Evolutionary conservation across 2,888 invertebrate species (phyloP).

Genomic region (Tachina fera): DNA sequence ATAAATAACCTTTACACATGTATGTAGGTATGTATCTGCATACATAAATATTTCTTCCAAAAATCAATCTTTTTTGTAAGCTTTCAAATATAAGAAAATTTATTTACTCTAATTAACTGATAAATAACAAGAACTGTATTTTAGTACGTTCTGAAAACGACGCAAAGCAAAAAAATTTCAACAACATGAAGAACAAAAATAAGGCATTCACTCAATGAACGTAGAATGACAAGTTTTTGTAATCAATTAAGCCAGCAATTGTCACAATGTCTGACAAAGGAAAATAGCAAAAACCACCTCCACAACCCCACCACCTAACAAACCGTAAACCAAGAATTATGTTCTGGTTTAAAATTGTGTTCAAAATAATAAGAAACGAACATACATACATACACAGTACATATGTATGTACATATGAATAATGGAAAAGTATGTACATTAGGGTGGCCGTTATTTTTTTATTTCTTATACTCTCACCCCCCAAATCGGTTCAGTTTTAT

Average conservation of each 20-base stretch:
- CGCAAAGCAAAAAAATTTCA: not conserved
- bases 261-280: constrained; percentile 22
- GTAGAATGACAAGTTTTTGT: not conserved
- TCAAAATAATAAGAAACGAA: no score
- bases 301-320: not conserved
- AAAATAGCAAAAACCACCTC: not conserved
- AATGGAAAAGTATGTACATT: not conserved
- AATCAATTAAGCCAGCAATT: constrained; percentile 22
- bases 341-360: no score
- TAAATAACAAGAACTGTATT: not conserved
- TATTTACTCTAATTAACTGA: constrained; percentile 25
- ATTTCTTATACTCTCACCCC: no score
- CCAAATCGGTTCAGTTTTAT: no score
- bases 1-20: no score
- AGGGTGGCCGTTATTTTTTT: no score
- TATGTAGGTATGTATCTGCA: not conserved
- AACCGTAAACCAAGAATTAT: not conserved
- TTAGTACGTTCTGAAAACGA: constrained; percentile 29
- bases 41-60: not conserved
- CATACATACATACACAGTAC: no score
- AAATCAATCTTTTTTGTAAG: no score
- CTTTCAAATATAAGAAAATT: not conserved
- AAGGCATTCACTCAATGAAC: not conserved
- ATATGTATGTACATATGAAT: no score
- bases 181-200: not conserved